Base-by-base conservation (phyloP, 2,113 vertebrate genomes). In the Oreotragus oreotragus region DNA sequence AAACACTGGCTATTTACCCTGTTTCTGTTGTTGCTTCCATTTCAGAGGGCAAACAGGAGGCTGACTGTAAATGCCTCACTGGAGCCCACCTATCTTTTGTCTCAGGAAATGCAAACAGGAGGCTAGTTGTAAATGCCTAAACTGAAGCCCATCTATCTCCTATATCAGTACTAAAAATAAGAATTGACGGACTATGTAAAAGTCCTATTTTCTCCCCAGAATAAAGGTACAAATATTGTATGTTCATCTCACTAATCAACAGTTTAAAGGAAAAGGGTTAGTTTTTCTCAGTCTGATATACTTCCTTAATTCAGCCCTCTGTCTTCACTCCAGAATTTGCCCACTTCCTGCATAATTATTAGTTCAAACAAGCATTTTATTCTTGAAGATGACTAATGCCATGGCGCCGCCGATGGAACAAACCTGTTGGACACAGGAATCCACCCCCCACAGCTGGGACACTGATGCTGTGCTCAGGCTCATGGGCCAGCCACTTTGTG, bases 401-500 rank as follows among this genome's bases (percentile, higher is more conserved):
- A 45, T 2, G 2, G 30, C 1, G 23, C 17, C 2, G 7, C 9
- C 7, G n/a, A 36, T 53, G 4, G 10, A 7, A 21, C 3, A 33
- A 14, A 49, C 12, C 16, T 28, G 21, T 9, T 36, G 36, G 4
- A 17, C 6, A 11, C 19, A 30, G 45, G 81, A 47, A 2, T 14
- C 8, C 19, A 13, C 28, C 3, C 6, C 2, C 36, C 30, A 60
- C 3, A 11, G 10, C 39, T 0, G 2, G 9, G 27, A 62, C 12
- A 21, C 27, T 33, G 7, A 28, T 7, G 10, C 6, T 2, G 23
- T 2, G 9, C 39, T n/a, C 6, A 11, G 21, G 23, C 4, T 3
- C 25, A 21, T 4, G 12, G 25, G 15, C 9, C 9, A 1, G 5
- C 1, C 13, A 14, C 3, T 21, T 21, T 60, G 12, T 4, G 7